Evolutionary conservation across 2,113 vertebrate species (phyloP).

Genomic region (Phaethornis superciliosus): DNA sequence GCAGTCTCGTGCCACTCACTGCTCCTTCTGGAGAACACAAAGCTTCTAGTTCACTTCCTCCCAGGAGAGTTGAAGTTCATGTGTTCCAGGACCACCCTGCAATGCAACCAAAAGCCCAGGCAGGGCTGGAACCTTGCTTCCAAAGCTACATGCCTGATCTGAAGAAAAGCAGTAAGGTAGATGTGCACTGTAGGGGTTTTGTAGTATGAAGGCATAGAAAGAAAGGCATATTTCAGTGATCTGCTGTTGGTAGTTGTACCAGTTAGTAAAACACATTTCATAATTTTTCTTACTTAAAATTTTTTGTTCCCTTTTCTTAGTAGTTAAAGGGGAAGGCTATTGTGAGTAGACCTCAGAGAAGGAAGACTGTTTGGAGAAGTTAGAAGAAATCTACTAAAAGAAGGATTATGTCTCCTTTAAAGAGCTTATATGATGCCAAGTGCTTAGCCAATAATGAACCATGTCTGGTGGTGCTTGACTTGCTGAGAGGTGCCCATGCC

Average conservation of each 20-base stretch:
- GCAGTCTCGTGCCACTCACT: background rate
- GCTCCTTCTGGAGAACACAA: background rate
- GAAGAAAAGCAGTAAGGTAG: background rate
- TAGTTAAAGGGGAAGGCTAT: constrained; percentile 54
- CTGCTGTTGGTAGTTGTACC: background rate
- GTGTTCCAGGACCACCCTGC: background rate
- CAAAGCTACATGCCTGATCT: background rate
- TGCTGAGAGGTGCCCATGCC: background rate
- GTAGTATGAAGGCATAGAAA: background rate
- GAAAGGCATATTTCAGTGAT: background rate
- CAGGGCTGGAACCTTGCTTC: background rate
- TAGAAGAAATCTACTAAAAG: background rate
- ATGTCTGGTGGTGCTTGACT: background rate
- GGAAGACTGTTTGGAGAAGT: constrained; percentile 48
- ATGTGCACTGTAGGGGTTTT: background rate
- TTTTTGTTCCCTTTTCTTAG: constrained; percentile 56
- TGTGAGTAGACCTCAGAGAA: constrained; percentile 3
- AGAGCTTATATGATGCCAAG: background rate
- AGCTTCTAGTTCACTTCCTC: background rate
- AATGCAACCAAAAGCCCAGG: background rate
- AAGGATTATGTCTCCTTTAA: background rate
- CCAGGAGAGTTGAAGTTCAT: background rate
- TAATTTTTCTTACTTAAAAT: constrained; percentile 5
- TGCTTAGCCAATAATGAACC: background rate
- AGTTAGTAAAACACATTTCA: background rate